Percentiles rank a stretch among this genome's conserved stretches.
Evolutionary conservation across 2,113 vertebrate species (phyloP).

Genomic region (Rhinolophus sinicus): DNA sequence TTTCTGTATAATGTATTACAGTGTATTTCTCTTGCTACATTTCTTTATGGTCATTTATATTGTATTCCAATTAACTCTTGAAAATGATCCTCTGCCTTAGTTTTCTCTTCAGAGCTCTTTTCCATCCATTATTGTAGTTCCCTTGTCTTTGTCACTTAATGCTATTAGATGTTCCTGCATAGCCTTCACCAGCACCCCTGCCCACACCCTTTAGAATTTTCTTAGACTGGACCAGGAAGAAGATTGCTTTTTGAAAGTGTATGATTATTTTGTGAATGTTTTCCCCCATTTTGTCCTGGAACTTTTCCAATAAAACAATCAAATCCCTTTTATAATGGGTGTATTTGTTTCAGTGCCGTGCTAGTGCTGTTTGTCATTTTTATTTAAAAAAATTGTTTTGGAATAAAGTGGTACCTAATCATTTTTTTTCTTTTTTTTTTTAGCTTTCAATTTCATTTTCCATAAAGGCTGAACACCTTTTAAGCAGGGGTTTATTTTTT

Average conservation of each 20-base stretch:
- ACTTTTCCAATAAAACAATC: background rate
- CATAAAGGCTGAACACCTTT: background rate
- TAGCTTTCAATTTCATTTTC: slow-evolving; percentile 37
- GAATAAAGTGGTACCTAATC: background rate
- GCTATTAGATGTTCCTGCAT: background rate
- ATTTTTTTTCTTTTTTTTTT: background rate
- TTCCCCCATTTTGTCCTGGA: background rate
- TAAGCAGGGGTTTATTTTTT: background rate
- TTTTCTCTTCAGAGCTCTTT: slow-evolving; percentile 3
- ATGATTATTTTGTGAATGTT: background rate
- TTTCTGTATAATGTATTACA: slow-evolving; percentile 13
- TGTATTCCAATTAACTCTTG: slow-evolving; percentile 24
- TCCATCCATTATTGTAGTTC: background rate
- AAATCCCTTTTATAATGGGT: background rate
- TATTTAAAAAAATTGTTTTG: background rate
- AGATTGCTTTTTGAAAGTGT: background rate
- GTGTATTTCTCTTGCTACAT: background rate
- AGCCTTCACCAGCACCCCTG: background rate
- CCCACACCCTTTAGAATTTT: background rate
- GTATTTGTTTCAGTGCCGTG: background rate
- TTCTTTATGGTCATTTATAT: background rate
- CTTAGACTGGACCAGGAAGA: background rate
- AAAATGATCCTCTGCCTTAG: slow-evolving; percentile 5
- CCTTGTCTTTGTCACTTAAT: background rate
- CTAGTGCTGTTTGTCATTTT: background rate